Evolutionary conservation across 2,797 vertebrate genomes (phyloP).

Genomic region (Tinamus major): DNA sequence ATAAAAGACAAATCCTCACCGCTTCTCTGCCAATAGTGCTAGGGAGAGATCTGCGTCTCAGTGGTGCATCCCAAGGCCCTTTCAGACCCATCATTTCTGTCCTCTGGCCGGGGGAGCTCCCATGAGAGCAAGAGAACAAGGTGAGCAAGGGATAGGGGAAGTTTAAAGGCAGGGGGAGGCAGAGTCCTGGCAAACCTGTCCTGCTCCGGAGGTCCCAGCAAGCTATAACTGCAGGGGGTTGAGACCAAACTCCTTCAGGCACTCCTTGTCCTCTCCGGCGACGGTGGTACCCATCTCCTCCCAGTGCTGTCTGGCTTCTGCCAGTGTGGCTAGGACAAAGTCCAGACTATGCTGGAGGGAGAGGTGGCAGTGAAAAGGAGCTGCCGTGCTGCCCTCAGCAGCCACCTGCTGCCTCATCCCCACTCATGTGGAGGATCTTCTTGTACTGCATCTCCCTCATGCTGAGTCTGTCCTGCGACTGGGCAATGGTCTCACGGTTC

Average conservation of each 20-base stretch:
- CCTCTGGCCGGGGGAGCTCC: background rate
- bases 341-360: conserved; percentile 78
- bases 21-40: background rate
- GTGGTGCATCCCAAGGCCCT: background rate
- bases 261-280: conserved; percentile 73
- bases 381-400: rapidly evolving
- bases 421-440: conserved; percentile 80
- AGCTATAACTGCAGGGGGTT: conserved; percentile 71
- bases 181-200: background rate
- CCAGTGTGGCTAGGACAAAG: conserved; percentile 76
- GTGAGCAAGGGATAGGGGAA: background rate
- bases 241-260: conserved; percentile 80
- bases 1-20: conserved; percentile 45
- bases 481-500: conserved; percentile 74
- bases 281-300: conserved; percentile 55
- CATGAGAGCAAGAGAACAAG: background rate
- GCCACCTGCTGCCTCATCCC: background rate
- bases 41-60: background rate
- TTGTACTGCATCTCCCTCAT: conserved; percentile 82
- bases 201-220: too few relatives aligned
- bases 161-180: background rate
- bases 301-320: conserved; percentile 67
- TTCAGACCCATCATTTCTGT: background rate
- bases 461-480: conserved; percentile 76
- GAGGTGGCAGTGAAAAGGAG: background rate